Evolutionary conservation across 2,888 invertebrate genomes (phyloP).

Genomic region (Nephrotoma guestfalica): DNA sequence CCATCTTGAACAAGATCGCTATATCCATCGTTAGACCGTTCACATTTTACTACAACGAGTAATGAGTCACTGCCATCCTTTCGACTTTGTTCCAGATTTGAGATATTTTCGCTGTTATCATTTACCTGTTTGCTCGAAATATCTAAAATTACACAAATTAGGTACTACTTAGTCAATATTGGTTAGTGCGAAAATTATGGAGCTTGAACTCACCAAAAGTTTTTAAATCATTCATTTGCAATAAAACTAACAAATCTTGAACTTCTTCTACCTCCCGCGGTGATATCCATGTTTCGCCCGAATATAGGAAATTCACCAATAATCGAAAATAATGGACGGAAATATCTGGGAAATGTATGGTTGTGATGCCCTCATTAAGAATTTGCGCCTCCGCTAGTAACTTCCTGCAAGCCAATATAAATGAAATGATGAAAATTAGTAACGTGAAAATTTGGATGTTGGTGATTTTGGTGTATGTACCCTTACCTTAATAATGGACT

Average conservation of each 20-base stretch:
- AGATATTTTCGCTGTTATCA: slow-evolving; percentile 36
- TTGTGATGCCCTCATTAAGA: slow-evolving; percentile 52
- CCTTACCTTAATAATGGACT: slow-evolving; percentile 63
- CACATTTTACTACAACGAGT: slow-evolving; percentile 12
- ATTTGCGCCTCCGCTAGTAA: slow-evolving; percentile 54
- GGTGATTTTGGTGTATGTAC: too few relatives aligned
- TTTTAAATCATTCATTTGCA: slow-evolving; percentile 52
- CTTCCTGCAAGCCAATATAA: slow-evolving; percentile 42
- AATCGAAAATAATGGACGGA: slow-evolving; percentile 65
- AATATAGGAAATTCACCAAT: slow-evolving; percentile 71
- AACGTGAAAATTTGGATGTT: neutral
- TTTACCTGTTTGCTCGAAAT: slow-evolving; percentile 21
- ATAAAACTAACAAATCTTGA: slow-evolving; percentile 65
- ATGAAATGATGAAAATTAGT: neutral
- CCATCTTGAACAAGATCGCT: slow-evolving; percentile 12
- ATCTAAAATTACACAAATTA: neutral
- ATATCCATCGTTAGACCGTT: slow-evolving; percentile 12
- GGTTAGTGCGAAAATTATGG: neutral
- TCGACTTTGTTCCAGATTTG: slow-evolving; percentile 8
- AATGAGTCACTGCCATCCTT: slow-evolving; percentile 14
- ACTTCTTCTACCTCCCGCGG: slow-evolving; percentile 59
- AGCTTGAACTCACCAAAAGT: neutral
- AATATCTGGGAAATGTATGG: slow-evolving; percentile 74
- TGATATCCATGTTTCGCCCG: slow-evolving; percentile 54
- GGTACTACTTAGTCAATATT: neutral